Conservation (phyloP, 2,888 invertebrate genomes). For the Druceiella hillmani region DNA sequence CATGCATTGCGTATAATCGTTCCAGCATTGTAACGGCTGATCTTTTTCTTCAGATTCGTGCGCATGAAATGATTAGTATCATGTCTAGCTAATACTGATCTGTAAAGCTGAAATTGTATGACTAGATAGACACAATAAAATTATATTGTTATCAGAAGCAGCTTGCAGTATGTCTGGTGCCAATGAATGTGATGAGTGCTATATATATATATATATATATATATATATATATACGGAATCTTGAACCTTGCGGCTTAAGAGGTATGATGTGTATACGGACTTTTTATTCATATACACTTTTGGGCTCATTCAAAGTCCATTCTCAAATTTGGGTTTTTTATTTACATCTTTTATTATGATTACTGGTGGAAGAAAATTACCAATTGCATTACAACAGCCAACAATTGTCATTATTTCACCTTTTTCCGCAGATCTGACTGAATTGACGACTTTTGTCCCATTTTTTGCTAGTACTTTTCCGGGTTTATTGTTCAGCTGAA, state of each 20-base stretch:
- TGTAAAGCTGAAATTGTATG: slow-evolving; percentile 23
- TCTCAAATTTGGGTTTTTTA: slow-evolving; percentile 18
- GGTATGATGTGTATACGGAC: slow-evolving; percentile 25
- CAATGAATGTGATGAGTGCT: slow-evolving; percentile 28
- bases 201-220: no score
- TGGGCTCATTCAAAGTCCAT: slow-evolving; percentile 18
- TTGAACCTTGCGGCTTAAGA: slow-evolving; percentile 23
- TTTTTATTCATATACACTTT: slow-evolving; percentile 19
- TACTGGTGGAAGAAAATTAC: slow-evolving; percentile 22
- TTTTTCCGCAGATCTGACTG: no score
- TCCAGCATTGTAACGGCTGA: slow-evolving; percentile 19
- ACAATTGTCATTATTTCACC: slow-evolving; percentile 26
- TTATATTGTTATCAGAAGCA: slow-evolving; percentile 24
- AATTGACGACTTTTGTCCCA: slow-evolving; percentile 29
- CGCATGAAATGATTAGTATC: slow-evolving; percentile 22
- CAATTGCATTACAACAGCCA: slow-evolving; percentile 24
- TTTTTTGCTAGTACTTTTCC: slow-evolving; percentile 30
- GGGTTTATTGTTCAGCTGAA: slow-evolving; percentile 32
- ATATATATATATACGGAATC: slow-evolving; percentile 22
- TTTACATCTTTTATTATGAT: slow-evolving; percentile 22
- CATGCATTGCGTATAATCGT: slow-evolving; percentile 20
- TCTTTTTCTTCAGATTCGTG: slow-evolving; percentile 20
- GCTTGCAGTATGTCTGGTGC: slow-evolving; percentile 22
- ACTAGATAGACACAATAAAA: slow-evolving; percentile 24
- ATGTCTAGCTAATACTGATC: slow-evolving; percentile 17